Evolutionary conservation across 2,888 invertebrate genomes (phyloP).

Genomic region (Trichogramma dendrolimi): DNA sequence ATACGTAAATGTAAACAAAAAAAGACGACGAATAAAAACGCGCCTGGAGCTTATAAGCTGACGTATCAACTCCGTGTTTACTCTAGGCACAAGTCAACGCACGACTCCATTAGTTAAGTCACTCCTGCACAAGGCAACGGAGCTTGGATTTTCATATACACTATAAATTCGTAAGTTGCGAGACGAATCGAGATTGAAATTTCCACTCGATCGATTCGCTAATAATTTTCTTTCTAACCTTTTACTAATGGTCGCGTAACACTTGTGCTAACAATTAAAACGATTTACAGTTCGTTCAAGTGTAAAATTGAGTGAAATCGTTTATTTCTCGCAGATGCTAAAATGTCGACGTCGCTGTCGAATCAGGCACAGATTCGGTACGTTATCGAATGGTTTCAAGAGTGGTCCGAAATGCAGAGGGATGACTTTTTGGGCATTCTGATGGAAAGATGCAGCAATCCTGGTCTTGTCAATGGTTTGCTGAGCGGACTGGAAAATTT

Average conservation of each 20-base stretch:
- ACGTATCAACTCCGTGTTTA: not conserved
- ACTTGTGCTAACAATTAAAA: not conserved
- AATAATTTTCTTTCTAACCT: slow-evolving; percentile 22
- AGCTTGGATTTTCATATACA: too few relatives aligned
- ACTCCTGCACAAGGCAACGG: too few relatives aligned
- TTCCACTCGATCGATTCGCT: too few relatives aligned
- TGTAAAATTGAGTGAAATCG: too few relatives aligned
- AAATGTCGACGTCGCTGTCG: slow-evolving; percentile 52
- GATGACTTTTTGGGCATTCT: slow-evolving; percentile 78
- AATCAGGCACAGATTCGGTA: slow-evolving; percentile 76
- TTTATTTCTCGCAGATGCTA: slow-evolving; percentile 16
- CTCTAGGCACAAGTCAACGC: not conserved
- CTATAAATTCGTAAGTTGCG: too few relatives aligned
- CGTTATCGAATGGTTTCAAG: slow-evolving; percentile 80
- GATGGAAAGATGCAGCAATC: slow-evolving; percentile 62
- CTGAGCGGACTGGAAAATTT: slow-evolving; percentile 65
- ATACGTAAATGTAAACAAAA: slow-evolving; percentile 28
- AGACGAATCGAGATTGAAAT: too few relatives aligned
- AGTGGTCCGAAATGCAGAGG: slow-evolving; percentile 84
- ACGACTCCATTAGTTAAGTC: too few relatives aligned
- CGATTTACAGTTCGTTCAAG: too few relatives aligned
- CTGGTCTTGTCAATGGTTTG: slow-evolving; percentile 69
- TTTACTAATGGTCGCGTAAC: slow-evolving; percentile 4
- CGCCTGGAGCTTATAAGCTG: too few relatives aligned
- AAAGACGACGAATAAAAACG: slow-evolving; percentile 6